Conservation (phyloP, 1,140 invertebrate genomes). For the Pogonus chalceus region DNA sequence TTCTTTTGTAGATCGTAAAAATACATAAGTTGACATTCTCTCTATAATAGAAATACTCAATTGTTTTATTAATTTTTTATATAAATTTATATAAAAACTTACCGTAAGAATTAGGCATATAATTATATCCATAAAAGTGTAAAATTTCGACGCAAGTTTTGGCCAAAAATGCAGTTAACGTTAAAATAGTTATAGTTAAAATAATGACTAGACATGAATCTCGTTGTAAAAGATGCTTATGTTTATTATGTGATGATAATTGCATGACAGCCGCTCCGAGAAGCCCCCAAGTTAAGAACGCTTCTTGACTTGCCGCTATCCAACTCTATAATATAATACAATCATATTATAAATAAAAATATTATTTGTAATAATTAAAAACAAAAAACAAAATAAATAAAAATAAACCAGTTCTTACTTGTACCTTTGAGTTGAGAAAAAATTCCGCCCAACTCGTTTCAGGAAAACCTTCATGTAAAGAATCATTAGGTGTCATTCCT, state of each 20-base stretch:
- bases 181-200: slow-evolving; percentile 62
- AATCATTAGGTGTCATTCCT: slow-evolving; percentile 53
- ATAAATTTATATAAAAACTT: slow-evolving; percentile 30
- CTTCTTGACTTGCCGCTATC: slow-evolving; percentile 78
- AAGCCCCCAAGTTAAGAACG: slow-evolving; percentile 81
- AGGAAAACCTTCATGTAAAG: slow-evolving; percentile 57
- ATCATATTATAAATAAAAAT: neutral
- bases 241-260: slow-evolving; percentile 64
- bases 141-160: slow-evolving; percentile 70
- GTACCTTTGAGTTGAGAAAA: slow-evolving; percentile 68
- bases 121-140: slow-evolving; percentile 56
- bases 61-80: neutral
- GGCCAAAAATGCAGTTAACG: slow-evolving; percentile 66
- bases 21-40: slow-evolving; percentile 58
- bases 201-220: slow-evolving; percentile 71
- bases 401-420: slow-evolving; percentile 21
- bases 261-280: slow-evolving; percentile 78
- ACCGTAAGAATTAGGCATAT: slow-evolving; percentile 79
- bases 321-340: slow-evolving; percentile 52
- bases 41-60: slow-evolving; percentile 44
- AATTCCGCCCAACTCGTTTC: slow-evolving; percentile 73
- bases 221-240: slow-evolving; percentile 56
- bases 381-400: no score
- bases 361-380: neutral
- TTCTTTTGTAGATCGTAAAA: slow-evolving; percentile 46